Evolutionary conservation across 2,797 vertebrate species (phyloP).

Genomic region (Gymnodraco acuticeps): DNA sequence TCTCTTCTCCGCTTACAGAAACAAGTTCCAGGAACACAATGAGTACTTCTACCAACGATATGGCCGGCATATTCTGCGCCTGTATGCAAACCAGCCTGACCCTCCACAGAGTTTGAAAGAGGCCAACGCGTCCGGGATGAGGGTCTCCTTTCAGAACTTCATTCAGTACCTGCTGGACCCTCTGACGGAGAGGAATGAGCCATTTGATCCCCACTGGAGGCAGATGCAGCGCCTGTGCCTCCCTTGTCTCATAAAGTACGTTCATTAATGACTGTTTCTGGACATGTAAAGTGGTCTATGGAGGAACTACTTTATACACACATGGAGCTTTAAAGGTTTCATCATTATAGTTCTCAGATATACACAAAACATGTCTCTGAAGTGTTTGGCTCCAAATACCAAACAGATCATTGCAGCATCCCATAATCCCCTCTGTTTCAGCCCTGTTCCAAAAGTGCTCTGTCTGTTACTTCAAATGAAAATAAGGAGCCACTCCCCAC

Average conservation of each 20-base stretch:
- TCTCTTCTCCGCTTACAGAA: conserved; percentile 92
- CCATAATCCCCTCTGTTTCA: too few species aligned
- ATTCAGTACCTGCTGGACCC: conserved; percentile 93
- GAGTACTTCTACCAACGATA: conserved; percentile 88
- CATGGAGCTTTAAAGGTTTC: too few species aligned
- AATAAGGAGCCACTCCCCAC: too few species aligned
- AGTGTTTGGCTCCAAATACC: too few species aligned
- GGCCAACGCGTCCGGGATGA: conserved; percentile 85
- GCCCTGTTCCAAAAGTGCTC: too few species aligned
- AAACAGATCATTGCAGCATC: too few species aligned
- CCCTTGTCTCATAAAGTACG: conserved; percentile 89
- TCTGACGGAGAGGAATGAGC: conserved; percentile 82
- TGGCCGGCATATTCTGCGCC: conserved; percentile 85
- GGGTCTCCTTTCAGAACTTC: conserved; percentile 90
- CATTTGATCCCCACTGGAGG: conserved; percentile 94
- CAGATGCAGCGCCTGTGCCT: conserved; percentile 91
- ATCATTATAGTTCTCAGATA: too few species aligned
- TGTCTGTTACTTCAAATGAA: too few species aligned
- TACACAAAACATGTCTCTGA: too few species aligned
- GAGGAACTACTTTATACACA: background rate
- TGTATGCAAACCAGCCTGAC: conserved; percentile 82
- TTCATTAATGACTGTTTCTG: too few species aligned
- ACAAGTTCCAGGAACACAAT: conserved; percentile 89
- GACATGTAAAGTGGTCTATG: background rate
- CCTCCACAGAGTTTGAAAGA: conserved; percentile 83